Base-by-base conservation (phyloP, 1,140 invertebrate species). In the Temnothorax curvispinosus region DNA sequence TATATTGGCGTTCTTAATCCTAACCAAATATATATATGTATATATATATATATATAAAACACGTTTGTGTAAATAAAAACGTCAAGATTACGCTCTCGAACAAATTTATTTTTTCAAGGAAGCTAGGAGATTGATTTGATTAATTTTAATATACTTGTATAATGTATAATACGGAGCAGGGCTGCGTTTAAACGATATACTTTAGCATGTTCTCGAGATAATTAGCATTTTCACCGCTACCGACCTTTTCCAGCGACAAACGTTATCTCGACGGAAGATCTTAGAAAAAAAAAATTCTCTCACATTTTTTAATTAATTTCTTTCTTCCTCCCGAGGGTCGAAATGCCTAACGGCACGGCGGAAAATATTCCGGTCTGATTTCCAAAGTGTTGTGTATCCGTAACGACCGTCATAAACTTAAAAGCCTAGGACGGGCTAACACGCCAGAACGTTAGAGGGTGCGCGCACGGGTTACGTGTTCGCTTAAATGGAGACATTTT, bases 401-500 rank as follows among this genome's bases (percentile, higher is more conserved):
- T 81, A 71, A 81, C 27, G 65, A 71, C 62, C 50, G 21, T 38
- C 62, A 71, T 81, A 71, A 81, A 81, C n/a, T 81, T 81, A 41
- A 71, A 41, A 81, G 65, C 35, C n/a, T 44, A 81, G 64, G 44
- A 27, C 47, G 65, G 52, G 3, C 52, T 54, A n/a, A 21, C 41
- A 60, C 38, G 75, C 8, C 15, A n/a, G 56, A n/a, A 56, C 5
- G 75, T 21, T 18, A 4, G 35, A 38, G 62, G 41, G 58, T 27
- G 54, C 56, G 56, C 38, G 35, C n/a, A 41, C 35, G 75, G 41
- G 27, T 80, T 80, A 80, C 77, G 35, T 80, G 77, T 69, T 54
- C 77, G 64, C 77, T 54, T 80, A 71, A 81, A 81, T 81, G 64
- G 50, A 71, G 77, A 81, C 77, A 71, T 80, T 81, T 71, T 81